Evolutionary conservation across 2,888 invertebrate genomes (phyloP), one percentile per base, ranked within the genome.

Genomic region (Bombyx huttoni): DNA sequence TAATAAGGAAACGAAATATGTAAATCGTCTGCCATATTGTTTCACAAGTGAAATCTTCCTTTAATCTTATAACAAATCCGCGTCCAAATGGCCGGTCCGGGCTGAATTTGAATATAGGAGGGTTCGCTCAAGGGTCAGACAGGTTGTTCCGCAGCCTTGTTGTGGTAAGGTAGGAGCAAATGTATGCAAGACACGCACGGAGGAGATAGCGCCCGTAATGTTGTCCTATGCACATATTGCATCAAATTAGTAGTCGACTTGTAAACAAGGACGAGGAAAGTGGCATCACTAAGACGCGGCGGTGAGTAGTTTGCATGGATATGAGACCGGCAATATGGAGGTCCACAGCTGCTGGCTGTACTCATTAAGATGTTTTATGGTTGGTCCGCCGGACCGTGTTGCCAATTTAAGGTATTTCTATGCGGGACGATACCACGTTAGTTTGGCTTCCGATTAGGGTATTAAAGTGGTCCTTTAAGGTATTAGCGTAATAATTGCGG

Each of bases 361-460:
- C 89, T 89, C 89, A 89, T 89, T 89, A 89, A 89, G 89, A 89
- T 89, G 89, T 88, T 89, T 89, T 89, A 89, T 89, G 88, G 81
- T 76, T 79, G 81, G 81, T 73, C 84, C 84, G 79, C 82, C 81
- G 87, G 88, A 87, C 86, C 83, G 79, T 79, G 84, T 82, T 84
- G 78, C 85, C 87, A 85, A 86, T 88, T 88, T 88, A 85, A 88
- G 87, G 85, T 88, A 86, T 88, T 88, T 88, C 87, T 88, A 87
- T 87, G 88, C 88, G 80, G 83, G 77, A 81, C 85, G 78, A 78
- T 81, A 71, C 80, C 74, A 80, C 87, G 85, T 77, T 85, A 86
- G 85, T 86, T 88, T 79, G 85, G 82, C 85, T 84, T 84, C 82
- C 86, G 87, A 88, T 87, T 86, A 86, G 80, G 81, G 86, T 84